phyloP scores from a whole-genome alignment of 2,113 vertebrate species.

The Dicaeum eximium region DNA sequence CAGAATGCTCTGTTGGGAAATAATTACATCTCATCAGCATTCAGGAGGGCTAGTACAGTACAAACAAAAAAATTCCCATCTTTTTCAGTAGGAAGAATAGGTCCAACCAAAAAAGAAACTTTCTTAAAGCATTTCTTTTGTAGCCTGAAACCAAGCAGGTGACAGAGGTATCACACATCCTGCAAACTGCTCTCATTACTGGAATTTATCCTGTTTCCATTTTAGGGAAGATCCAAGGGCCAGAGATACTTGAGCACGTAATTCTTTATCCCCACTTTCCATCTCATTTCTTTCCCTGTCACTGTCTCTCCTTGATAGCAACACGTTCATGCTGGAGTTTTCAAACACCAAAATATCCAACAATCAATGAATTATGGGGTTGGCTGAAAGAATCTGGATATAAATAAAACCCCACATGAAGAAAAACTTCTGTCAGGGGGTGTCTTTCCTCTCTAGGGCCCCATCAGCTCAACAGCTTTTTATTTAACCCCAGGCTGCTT shows the following conservation, averaged over 20 bases:
- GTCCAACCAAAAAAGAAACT: neutral
- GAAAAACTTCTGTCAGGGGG: neutral
- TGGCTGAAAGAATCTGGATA: neutral
- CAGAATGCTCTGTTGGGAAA: neutral
- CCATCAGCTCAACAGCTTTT: neutral
- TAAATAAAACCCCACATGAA: neutral
- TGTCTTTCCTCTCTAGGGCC: neutral
- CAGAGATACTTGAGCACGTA: neutral
- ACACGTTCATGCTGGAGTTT: rapidly evolving
- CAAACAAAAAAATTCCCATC: neutral
- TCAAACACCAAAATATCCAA: neutral
- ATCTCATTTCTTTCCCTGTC: neutral
- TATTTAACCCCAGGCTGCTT: neutral
- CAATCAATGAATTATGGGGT: neutral
- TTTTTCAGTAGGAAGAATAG: neutral
- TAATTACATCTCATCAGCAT: neutral
- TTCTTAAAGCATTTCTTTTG: neutral
- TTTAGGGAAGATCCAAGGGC: neutral
- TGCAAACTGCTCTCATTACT: neutral
- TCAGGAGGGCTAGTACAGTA: neutral
- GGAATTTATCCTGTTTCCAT: neutral
- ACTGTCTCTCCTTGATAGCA: rapidly evolving
- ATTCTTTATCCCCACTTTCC: neutral
- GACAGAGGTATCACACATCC: neutral
- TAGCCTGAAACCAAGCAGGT: neutral